Evolutionary conservation across 2,113 vertebrate genomes (phyloP).

Genomic region (Salvelinus sp.): DNA sequence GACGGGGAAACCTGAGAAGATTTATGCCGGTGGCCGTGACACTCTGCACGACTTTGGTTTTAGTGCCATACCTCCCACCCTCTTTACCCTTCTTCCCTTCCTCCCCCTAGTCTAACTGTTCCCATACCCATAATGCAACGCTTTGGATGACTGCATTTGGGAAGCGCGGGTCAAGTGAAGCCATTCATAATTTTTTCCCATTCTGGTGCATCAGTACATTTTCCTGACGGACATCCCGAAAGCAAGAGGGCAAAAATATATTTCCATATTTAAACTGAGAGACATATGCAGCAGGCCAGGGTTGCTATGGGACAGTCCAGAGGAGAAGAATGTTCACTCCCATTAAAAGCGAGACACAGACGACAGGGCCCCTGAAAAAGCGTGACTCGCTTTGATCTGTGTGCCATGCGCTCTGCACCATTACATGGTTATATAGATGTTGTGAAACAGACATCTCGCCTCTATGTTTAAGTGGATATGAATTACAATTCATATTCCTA

Average conservation of each 20-base stretch:
- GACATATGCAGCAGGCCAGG: conserved; percentile 1
- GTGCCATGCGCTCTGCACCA: neutral
- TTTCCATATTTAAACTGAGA: conserved; percentile 72
- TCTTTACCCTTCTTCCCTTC: neutral
- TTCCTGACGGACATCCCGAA: conserved; percentile 34
- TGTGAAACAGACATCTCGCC: neutral
- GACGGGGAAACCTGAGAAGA: conserved; percentile 21
- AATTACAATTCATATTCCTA: neutral
- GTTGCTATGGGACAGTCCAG: conserved; percentile 2
- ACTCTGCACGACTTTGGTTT: conserved; percentile 6
- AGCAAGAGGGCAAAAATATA: conserved; percentile 36
- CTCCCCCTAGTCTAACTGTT: conserved; percentile 12
- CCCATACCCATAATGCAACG: conserved; percentile 9
- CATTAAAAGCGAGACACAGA: neutral
- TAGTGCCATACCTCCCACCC: neutral
- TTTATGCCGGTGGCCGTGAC: conserved; percentile 14
- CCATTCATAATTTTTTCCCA: conserved; percentile 19
- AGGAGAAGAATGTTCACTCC: neutral
- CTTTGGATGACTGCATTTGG: conserved; percentile 3
- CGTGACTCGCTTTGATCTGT: neutral
- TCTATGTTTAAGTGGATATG: conserved; percentile 7
- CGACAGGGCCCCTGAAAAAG: neutral
- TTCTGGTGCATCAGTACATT: conserved; percentile 23
- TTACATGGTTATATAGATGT: neutral
- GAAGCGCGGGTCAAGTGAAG: conserved; percentile 16